These are phyloP conservation scores for Genyomyrus donnyi DNA, from an alignment of 2,113 vertebrate genomes.

Conservation along the genomic window DNA sequence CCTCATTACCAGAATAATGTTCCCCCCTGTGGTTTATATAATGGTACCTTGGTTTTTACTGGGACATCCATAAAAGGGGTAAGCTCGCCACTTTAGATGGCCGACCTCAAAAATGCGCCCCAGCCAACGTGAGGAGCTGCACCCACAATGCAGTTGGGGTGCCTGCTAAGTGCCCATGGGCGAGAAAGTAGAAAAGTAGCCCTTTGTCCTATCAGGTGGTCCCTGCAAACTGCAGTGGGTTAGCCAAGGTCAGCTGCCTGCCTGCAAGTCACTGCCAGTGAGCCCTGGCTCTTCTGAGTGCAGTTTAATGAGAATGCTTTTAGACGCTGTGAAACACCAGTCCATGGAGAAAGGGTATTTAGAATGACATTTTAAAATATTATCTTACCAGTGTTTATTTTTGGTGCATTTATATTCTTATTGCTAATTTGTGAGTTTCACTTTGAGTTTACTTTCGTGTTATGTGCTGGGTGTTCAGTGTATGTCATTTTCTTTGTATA, in stretches of 20 bases:
- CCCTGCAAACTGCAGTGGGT: not conserved
- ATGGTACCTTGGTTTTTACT: conserved; percentile 12
- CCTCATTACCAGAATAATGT: not conserved
- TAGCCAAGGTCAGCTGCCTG: not conserved
- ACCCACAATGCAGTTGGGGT: not conserved
- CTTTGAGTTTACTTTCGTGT: not conserved
- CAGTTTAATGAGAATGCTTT: not conserved
- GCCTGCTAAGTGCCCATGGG: not conserved
- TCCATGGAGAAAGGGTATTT: not conserved
- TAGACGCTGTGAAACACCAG: not conserved
- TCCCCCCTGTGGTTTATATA: conserved; percentile 6
- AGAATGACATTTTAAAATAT: not conserved
- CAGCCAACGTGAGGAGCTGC: not conserved
- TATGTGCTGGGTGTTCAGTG: not conserved
- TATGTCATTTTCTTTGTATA: not conserved
- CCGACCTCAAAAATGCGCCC: conserved; percentile 4
- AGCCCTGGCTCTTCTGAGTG: not conserved
- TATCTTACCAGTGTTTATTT: not conserved
- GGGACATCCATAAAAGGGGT: not conserved
- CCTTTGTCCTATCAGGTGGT: not conserved
- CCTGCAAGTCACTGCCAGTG: not conserved
- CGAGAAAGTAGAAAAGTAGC: not conserved
- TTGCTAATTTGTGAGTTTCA: not conserved
- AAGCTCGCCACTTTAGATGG: not conserved
- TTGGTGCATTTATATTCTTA: not conserved